Conservation (phyloP, 2,113 vertebrate species). For the Boleophthalmus pectinirostris region DNA sequence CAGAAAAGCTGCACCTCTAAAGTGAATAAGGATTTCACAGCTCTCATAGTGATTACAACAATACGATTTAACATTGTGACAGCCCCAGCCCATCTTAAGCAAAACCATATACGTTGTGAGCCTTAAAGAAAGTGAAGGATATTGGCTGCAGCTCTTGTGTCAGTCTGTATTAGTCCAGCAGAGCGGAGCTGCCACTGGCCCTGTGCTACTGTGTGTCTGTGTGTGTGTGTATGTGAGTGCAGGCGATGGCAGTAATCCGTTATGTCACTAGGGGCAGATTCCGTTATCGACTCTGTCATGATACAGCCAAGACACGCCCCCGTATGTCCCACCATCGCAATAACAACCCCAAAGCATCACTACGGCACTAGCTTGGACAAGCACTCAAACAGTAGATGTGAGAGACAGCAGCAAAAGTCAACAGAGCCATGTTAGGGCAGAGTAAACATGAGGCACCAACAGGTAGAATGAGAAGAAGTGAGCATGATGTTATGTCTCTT, state of each 20-base stretch:
- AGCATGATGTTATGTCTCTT: not conserved
- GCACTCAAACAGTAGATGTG: not conserved
- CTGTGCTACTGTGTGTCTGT: slow-evolving; percentile 15
- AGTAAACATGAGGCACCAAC: slow-evolving; percentile 24
- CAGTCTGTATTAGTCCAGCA: slow-evolving; percentile 38
- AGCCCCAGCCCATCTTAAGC: not conserved
- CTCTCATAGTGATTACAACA: not conserved
- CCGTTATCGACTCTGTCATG: slow-evolving; percentile 69
- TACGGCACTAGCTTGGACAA: slow-evolving; percentile 2
- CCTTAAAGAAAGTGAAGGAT: slow-evolving; percentile 28
- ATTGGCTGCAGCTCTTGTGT: slow-evolving; percentile 39
- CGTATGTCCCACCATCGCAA: slow-evolving; percentile 21
- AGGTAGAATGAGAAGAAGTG: not conserved
- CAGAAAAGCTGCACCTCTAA: not conserved
- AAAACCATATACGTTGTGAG: slow-evolving; percentile 32
- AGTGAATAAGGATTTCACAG: not conserved
- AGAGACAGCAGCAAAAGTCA: slow-evolving; percentile 25
- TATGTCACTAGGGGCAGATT: slow-evolving; percentile 61
- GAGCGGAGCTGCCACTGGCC: slow-evolving; percentile 36
- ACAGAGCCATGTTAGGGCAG: slow-evolving; percentile 3
- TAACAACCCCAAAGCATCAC: slow-evolving; percentile 10
- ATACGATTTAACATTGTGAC: not conserved
- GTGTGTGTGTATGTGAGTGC: slow-evolving; percentile 29
- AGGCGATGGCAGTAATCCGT: slow-evolving; percentile 65
- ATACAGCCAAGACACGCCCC: slow-evolving; percentile 56